Evolutionary conservation across 2,888 invertebrate genomes (phyloP).

Genomic region (Drosophila greeni): DNA sequence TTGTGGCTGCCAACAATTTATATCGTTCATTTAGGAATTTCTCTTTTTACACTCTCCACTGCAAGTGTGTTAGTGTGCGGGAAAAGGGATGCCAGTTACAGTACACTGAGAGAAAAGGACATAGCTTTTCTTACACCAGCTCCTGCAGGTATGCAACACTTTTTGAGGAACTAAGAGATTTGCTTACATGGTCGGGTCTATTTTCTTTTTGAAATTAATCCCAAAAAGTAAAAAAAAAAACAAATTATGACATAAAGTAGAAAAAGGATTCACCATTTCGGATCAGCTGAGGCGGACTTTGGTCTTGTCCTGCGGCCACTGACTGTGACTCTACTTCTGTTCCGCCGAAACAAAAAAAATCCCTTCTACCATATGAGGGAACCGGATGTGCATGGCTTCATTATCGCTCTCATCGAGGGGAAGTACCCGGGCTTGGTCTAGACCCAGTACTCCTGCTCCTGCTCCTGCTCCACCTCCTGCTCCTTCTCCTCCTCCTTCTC

Average conservation of each 20-base stretch:
- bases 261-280: conserved; percentile 22
- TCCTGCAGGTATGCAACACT: neutral
- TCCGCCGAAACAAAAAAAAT: neutral
- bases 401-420: conserved; percentile 52
- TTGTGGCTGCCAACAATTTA: conserved; percentile 75
- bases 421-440: conserved; percentile 24
- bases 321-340: conserved; percentile 45
- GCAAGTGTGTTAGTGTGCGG: neutral
- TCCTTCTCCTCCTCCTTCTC: conserved; percentile 10
- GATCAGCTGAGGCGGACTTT: conserved; percentile 28
- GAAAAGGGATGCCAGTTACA: conserved; percentile 36
- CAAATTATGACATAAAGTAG: neutral
- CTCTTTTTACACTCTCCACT: conserved; percentile 52
- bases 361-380: neutral
- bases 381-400: conserved; percentile 65
- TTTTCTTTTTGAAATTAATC: neutral
- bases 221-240: neutral
- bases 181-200: neutral
- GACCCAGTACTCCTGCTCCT: conserved; percentile 23
- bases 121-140: neutral
- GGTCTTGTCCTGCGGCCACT: conserved; percentile 63
- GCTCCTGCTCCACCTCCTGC: conserved; percentile 10
- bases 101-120: conserved; percentile 12
- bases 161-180: neutral
- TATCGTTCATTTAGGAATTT: conserved; percentile 77